phyloP scores from a whole-genome alignment of 2,888 invertebrate genomes.

The Galerucella pusilla region DNA sequence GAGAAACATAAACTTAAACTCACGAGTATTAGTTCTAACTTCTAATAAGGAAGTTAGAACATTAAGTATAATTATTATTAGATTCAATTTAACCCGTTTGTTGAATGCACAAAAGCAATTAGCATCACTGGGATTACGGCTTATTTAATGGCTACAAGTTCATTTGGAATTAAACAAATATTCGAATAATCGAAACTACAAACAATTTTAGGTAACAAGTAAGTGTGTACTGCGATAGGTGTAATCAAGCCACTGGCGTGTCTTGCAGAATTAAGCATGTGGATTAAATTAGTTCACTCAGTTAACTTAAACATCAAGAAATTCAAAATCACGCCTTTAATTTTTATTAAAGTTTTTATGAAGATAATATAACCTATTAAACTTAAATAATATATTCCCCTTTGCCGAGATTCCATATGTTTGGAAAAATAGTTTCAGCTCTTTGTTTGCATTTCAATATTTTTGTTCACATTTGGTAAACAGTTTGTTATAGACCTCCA shows the following conservation, averaged over 20 bases:
- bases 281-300: neutral
- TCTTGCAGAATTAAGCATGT: neutral
- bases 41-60: neutral
- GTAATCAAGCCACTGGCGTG: conserved; percentile 1
- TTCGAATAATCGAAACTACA: neutral
- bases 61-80: conserved; percentile 2
- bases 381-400: too few species aligned
- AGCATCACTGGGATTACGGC: neutral
- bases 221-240: neutral
- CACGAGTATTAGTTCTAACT: neutral
- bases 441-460: too few species aligned
- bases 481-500: too few species aligned
- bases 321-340: neutral
- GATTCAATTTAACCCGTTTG: conserved; percentile 3
- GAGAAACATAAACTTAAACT: neutral
- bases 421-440: too few species aligned
- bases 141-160: neutral
- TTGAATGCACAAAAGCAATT: conserved; percentile 1
- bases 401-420: too few species aligned
- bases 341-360: neutral
- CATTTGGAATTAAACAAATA: neutral
- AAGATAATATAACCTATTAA: too few species aligned
- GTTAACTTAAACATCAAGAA: neutral
- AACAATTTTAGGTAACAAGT: conserved; percentile 4
- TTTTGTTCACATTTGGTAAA: too few species aligned